Evolutionary conservation across 2,113 vertebrate species (phyloP), one percentile per base, ranked within the genome.

Genomic region (Tupaia chinensis): DNA sequence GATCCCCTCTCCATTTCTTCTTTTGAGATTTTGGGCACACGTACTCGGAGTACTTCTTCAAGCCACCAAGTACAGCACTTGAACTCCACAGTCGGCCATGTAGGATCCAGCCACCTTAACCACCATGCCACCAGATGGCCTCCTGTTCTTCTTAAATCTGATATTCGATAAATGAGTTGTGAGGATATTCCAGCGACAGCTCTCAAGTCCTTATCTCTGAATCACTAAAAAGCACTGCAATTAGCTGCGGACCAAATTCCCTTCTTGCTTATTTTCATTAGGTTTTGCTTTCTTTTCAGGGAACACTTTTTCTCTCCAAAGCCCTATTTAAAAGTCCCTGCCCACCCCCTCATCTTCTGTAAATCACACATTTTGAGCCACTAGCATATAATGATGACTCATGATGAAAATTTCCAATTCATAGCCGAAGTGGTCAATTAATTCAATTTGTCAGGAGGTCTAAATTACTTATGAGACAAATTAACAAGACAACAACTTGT

Each of bases 171-270:
- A 60, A 70, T 70, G 32, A 74, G 9, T 17, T 53, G 13, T 93
- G 79, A 69, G 44, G 53, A 22, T 77, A 53, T 32, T 15, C 68
- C 63, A 80, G 32, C 27, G 72, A 81, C 23, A 34, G 44, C 14
- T 76, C 72, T 82, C 16, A 13, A 29, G 8, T 44, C 60, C 74
- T 83, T 69, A 82, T 91, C 83, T 94, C 54, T n/a, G 56, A 29
- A 15, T 79, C 74, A 11, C 63, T 73, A 74, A 85, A 93, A 89
- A 17, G 66, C 32, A 65, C n/a, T 79, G 7, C n/a, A 66, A 2
- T 94, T 89, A 91, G 29, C 60, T 83, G 2, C 65, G 69, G 87
- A 27, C 82, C 56, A 89, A 27, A 84, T 72, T 91, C 53, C 25
- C 20, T 6, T 17, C 70, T 73, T 93, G 12, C 56, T 77, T 29